Evolutionary conservation across 2,113 vertebrate species (phyloP).

Genomic region (Polyodon spathula): DNA sequence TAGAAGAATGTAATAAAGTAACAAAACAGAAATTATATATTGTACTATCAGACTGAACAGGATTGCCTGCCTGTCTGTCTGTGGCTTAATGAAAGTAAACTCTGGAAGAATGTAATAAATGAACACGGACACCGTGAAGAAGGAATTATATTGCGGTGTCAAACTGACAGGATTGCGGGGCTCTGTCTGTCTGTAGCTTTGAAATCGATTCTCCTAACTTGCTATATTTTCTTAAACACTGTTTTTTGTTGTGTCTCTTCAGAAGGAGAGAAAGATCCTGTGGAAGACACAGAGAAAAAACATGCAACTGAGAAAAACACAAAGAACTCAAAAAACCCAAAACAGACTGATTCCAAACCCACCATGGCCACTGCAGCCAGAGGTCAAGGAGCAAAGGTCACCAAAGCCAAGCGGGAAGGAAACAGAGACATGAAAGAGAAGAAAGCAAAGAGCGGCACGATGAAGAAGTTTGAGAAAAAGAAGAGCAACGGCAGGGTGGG

Average conservation of each 20-base stretch:
- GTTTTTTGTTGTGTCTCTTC: slow-evolving; percentile 2
- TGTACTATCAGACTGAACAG: too few species aligned
- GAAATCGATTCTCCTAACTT: too few species aligned
- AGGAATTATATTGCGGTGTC: too few species aligned
- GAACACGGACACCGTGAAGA: too few species aligned
- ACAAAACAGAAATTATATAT: too few species aligned
- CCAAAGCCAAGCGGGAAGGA: slow-evolving; percentile 21
- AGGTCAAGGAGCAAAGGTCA: slow-evolving; percentile 28
- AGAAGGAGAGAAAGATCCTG: slow-evolving; percentile 25
- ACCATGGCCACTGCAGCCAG: slow-evolving; percentile 43
- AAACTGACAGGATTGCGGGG: too few species aligned
- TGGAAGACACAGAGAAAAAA: too few species aligned
- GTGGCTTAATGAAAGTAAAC: too few species aligned
- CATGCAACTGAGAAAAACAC: slow-evolving; percentile 24
- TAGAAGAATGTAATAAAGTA: too few species aligned
- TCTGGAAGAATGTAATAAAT: too few species aligned
- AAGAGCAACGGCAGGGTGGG: slow-evolving; percentile 25
- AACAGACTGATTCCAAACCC: slow-evolving; percentile 43
- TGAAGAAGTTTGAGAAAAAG: slow-evolving; percentile 44
- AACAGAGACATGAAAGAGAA: slow-evolving; percentile 24
- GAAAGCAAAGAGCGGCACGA: slow-evolving; percentile 29
- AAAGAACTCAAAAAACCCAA: slow-evolving; percentile 23
- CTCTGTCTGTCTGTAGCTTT: too few species aligned
- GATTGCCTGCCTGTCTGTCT: too few species aligned
- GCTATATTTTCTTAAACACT: background rate